Evolutionary conservation across 2,888 invertebrate species (phyloP).

Genomic region (Macropis europaea): DNA sequence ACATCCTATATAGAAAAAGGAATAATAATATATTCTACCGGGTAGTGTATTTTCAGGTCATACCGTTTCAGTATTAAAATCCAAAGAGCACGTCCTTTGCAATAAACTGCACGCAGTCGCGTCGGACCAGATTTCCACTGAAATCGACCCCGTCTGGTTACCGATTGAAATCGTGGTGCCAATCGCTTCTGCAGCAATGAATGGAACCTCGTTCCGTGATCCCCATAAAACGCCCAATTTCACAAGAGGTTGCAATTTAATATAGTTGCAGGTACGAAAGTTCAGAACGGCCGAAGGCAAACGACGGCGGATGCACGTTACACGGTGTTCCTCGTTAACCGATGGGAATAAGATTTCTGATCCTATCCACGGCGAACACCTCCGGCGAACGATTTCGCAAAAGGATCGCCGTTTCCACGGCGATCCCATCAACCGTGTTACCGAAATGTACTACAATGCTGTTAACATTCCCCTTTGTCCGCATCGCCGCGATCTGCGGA

Average conservation of each 20-base stretch:
- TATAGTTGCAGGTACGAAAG: constrained; percentile 37
- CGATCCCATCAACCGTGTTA: constrained; percentile 49
- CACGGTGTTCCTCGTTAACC: constrained; percentile 42
- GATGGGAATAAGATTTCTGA: constrained; percentile 58
- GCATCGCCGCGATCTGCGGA: background rate
- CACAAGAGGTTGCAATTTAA: constrained; percentile 28
- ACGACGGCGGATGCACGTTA: constrained; percentile 19
- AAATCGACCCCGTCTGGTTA: too few relatives aligned
- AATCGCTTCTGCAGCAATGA: too few relatives aligned
- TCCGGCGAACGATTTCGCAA: constrained; percentile 54
- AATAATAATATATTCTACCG: too few relatives aligned
- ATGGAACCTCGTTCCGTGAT: background rate
- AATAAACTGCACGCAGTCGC: too few relatives aligned
- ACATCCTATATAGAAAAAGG: too few relatives aligned
- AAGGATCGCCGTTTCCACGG: constrained; percentile 50
- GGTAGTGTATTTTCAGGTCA: too few relatives aligned
- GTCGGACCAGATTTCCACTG: too few relatives aligned
- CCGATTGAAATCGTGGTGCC: too few relatives aligned
- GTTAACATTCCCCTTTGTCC: constrained; percentile 39
- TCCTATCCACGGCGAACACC: constrained; percentile 38
- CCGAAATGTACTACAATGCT: constrained; percentile 48
- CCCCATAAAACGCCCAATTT: constrained; percentile 9
- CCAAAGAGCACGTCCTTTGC: too few relatives aligned
- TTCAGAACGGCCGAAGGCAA: constrained; percentile 11
- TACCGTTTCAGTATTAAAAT: too few relatives aligned